Percentiles rank a stretch among this genome's conserved stretches.
Evolutionary conservation across 2,113 vertebrate genomes (phyloP).

Genomic region (Albula goreensis): DNA sequence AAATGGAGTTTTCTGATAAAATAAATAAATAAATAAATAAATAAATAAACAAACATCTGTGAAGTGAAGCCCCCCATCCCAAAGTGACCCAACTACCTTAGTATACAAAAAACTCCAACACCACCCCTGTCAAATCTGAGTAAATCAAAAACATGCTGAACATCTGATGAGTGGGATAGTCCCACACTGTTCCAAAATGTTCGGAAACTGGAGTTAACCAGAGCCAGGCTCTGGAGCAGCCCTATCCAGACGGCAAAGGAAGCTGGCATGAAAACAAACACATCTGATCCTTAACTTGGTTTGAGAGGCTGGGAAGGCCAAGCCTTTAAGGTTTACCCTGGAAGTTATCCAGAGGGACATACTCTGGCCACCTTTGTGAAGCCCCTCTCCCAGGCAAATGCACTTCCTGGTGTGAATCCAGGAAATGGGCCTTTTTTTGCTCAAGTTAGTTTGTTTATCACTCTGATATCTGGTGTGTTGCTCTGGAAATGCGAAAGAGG

Average conservation of each 20-base stretch:
- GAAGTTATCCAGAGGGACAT: constrained; percentile 25
- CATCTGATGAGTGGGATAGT: not conserved
- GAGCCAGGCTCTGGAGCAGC: constrained; percentile 25
- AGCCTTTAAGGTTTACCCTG: constrained; percentile 18
- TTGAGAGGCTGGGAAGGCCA: constrained; percentile 6
- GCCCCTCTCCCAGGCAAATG: not conserved
- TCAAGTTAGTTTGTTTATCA: constrained; percentile 24
- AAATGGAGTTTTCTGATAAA: too few species aligned
- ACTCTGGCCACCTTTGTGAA: constrained; percentile 21
- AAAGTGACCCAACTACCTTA: too few species aligned
- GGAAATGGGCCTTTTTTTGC: not conserved
- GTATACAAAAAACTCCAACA: too few species aligned
- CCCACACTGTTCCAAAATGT: not conserved
- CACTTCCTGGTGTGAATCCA: not conserved
- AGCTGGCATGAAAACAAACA: constrained; percentile 24
- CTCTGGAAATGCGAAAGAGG: constrained; percentile 6
- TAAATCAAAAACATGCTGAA: not conserved
- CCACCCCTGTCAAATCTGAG: not conserved
- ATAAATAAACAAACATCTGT: too few species aligned
- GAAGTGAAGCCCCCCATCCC: too few species aligned
- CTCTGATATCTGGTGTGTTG: not conserved
- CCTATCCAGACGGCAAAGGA: constrained; percentile 17
- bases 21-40: too few species aligned
- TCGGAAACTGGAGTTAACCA: not conserved
- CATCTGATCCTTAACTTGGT: constrained; percentile 30